Evolutionary conservation across 2,797 vertebrate genomes (phyloP).

Genomic region (Poecilia gillii): DNA sequence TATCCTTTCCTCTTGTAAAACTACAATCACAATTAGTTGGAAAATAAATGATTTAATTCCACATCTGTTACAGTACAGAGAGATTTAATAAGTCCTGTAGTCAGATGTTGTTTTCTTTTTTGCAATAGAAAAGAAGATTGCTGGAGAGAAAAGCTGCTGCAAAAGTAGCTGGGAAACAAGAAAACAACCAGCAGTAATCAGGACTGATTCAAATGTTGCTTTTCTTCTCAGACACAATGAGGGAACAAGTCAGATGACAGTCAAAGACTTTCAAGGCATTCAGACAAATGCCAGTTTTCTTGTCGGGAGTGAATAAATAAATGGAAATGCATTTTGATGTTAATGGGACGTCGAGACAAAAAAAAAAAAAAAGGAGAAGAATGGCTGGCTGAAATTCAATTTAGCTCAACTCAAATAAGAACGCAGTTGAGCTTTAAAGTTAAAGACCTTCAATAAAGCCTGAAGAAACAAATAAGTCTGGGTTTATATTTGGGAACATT

Average conservation of each 20-base stretch:
- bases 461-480: neutral
- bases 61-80: conserved; percentile 3
- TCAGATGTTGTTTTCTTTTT: neutral
- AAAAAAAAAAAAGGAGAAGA: neutral
- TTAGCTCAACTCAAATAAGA: conserved; percentile 26
- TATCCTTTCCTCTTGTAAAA: neutral
- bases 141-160: conserved; percentile 7
- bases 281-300: conserved; percentile 47
- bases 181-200: conserved; percentile 25
- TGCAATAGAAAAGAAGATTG: conserved; percentile 8
- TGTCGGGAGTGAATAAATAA: conserved; percentile 12
- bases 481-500: neutral
- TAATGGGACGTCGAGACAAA: neutral
- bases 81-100: conserved; percentile 20
- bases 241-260: conserved; percentile 29
- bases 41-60: neutral
- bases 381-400: neutral
- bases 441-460: conserved; percentile 16
- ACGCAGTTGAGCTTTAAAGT: conserved; percentile 26
- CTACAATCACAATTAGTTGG: too few species aligned
- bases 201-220: conserved; percentile 9
- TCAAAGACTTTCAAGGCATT: conserved; percentile 46
- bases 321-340: conserved; percentile 30
- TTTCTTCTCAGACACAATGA: conserved; percentile 38
- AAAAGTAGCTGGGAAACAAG: conserved; percentile 18